Evolutionary conservation across 2,113 vertebrate genomes (phyloP).

Genomic region (Crotalus helleri): DNA sequence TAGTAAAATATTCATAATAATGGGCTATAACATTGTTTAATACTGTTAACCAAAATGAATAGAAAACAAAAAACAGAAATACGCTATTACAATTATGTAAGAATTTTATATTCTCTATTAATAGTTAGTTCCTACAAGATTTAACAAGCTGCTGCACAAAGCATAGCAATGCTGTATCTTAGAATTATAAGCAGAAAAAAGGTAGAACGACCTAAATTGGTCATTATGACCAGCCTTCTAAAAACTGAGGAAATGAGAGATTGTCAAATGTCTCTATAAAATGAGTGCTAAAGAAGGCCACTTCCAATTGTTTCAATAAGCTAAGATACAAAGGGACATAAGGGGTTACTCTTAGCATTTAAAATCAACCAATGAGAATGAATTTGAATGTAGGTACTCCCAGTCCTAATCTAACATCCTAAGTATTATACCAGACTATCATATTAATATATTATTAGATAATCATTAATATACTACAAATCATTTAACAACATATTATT

Average conservation of each 20-base stretch:
- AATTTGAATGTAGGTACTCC: neutral
- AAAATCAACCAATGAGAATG: neutral
- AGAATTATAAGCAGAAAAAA: neutral
- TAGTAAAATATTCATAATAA: neutral
- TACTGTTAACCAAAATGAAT: neutral
- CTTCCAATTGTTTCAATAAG: neutral
- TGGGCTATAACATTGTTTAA: neutral
- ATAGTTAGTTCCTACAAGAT: neutral
- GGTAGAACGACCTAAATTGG: neutral
- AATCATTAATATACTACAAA: neutral
- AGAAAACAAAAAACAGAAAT: neutral
- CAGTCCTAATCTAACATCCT: neutral
- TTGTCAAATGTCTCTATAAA: neutral
- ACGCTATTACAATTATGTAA: neutral
- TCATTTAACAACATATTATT: neutral
- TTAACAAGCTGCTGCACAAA: neutral
- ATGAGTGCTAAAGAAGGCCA: neutral
- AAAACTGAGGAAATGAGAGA: neutral
- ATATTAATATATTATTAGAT: neutral
- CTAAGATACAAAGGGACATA: neutral
- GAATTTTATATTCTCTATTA: neutral
- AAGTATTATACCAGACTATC: neutral
- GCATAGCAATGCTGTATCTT: neutral
- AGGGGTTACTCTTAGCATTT: neutral
- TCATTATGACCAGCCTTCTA: neutral